Evolutionary conservation across 2,113 vertebrate genomes (phyloP).

Genomic region (Phaethon lepturus): DNA sequence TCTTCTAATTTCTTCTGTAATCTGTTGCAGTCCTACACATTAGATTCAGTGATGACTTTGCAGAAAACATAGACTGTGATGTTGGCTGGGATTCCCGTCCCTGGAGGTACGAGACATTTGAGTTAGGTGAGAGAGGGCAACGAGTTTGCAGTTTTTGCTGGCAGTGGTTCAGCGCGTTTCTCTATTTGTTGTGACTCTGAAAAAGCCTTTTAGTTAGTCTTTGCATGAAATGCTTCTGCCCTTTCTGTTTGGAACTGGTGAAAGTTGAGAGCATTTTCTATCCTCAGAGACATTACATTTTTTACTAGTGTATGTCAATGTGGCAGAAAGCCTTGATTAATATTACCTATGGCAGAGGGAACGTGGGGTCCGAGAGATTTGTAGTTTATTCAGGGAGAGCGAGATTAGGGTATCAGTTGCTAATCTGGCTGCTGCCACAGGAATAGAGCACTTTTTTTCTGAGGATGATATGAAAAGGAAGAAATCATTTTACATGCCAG

Average conservation of each 20-base stretch:
- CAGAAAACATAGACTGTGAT: slow-evolving; percentile 9
- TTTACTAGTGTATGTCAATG: neutral
- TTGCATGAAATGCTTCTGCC: neutral
- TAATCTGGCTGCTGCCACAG: neutral
- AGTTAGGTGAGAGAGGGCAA: slow-evolving; percentile 53
- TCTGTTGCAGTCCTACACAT: slow-evolving; percentile 14
- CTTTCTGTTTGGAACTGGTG: neutral
- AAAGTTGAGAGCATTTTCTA: neutral
- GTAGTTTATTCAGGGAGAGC: neutral
- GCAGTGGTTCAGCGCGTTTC: slow-evolving; percentile 25
- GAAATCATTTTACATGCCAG: neutral
- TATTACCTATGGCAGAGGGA: neutral
- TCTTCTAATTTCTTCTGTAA: slow-evolving; percentile 19
- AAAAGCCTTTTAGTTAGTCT: slow-evolving; percentile 28
- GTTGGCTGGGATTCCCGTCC: slow-evolving; percentile 50
- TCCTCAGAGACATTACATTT: neutral
- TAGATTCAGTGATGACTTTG: slow-evolving; percentile 40
- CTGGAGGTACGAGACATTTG: neutral
- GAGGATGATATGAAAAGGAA: slow-evolving; percentile 19
- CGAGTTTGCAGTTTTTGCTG: slow-evolving; percentile 46
- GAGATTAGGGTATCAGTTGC: neutral
- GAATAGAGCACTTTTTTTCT: slow-evolving; percentile 28
- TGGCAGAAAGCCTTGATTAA: neutral
- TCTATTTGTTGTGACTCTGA: slow-evolving; percentile 24
- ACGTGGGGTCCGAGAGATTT: neutral